phyloP scores from a whole-genome alignment of 2,888 invertebrate species.

The Dinocampus coccinellae region DNA sequence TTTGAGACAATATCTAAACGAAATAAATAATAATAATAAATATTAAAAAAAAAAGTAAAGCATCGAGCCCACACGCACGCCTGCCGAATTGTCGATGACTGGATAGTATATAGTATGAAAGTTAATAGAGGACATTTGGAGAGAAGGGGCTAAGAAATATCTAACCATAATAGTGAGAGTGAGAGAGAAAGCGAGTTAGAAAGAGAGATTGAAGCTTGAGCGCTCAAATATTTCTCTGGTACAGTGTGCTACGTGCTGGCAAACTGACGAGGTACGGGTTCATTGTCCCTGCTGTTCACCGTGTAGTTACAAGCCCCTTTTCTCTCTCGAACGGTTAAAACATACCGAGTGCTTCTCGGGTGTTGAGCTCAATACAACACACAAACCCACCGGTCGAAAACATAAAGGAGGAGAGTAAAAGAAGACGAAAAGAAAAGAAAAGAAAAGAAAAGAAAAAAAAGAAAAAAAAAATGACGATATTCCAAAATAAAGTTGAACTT shows the following conservation, averaged over 20 bases:
- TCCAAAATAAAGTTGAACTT: slow-evolving; percentile 71
- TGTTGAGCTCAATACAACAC: background rate
- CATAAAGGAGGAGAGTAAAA: slow-evolving; percentile 16
- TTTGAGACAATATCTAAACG: background rate
- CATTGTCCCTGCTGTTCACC: slow-evolving; percentile 63
- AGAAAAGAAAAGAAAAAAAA: background rate
- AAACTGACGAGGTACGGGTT: slow-evolving; percentile 64
- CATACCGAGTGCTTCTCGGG: background rate
- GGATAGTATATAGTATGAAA: background rate
- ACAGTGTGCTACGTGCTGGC: slow-evolving; percentile 54
- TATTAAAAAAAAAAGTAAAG: background rate
- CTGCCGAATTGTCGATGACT: slow-evolving; percentile 14
- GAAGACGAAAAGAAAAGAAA: background rate
- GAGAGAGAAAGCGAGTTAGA: background rate
- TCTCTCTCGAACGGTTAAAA: background rate
- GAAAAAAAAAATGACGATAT: background rate
- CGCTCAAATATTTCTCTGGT: slow-evolving; percentile 27
- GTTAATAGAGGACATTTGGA: slow-evolving; percentile 11
- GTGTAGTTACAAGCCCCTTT: slow-evolving; percentile 15
- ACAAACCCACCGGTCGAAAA: slow-evolving; percentile 34
- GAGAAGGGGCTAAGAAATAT: background rate
- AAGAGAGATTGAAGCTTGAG: slow-evolving; percentile 43
- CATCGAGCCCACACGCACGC: background rate
- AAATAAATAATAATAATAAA: no score
- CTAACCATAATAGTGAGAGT: no score